Evolutionary conservation across 2,113 vertebrate species (phyloP).

Genomic region (Origma solitaria): DNA sequence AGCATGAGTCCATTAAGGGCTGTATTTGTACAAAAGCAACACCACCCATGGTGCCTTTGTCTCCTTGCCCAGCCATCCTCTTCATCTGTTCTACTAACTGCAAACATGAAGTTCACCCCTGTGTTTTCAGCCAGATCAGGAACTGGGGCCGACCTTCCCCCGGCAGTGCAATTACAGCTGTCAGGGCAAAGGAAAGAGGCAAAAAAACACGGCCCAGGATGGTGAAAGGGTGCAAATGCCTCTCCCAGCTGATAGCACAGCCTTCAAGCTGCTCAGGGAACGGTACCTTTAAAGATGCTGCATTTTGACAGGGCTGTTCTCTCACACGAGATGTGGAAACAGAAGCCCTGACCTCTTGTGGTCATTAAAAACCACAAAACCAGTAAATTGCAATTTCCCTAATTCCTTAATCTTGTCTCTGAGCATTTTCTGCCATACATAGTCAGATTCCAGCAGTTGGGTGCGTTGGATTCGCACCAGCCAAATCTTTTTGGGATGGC

Average conservation of each 20-base stretch:
- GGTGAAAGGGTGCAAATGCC: background rate
- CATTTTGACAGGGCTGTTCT: background rate
- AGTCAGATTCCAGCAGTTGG: background rate
- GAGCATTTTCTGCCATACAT: background rate
- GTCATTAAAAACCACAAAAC: background rate
- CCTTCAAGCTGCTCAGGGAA: background rate
- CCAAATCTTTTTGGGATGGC: background rate
- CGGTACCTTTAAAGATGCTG: background rate
- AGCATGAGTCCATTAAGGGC: background rate
- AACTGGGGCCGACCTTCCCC: background rate
- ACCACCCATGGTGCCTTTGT: fast-evolving
- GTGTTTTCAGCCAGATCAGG: background rate
- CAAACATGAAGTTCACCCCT: background rate
- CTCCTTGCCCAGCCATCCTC: background rate
- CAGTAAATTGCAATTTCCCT: background rate
- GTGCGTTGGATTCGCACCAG: background rate
- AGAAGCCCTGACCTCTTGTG: constrained; percentile 36
- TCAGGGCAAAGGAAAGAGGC: background rate
- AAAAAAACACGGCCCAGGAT: fast-evolving
- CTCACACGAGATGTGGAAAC: background rate
- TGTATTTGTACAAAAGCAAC: background rate
- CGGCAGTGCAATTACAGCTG: background rate
- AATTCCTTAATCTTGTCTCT: background rate
- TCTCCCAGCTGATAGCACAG: background rate
- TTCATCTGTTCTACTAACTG: background rate